A percentile compares a stretch with the other conserved stretches of the same genome.
Conservation (phyloP, 2,888 invertebrate genomes). For the Oligia strigilis region DNA sequence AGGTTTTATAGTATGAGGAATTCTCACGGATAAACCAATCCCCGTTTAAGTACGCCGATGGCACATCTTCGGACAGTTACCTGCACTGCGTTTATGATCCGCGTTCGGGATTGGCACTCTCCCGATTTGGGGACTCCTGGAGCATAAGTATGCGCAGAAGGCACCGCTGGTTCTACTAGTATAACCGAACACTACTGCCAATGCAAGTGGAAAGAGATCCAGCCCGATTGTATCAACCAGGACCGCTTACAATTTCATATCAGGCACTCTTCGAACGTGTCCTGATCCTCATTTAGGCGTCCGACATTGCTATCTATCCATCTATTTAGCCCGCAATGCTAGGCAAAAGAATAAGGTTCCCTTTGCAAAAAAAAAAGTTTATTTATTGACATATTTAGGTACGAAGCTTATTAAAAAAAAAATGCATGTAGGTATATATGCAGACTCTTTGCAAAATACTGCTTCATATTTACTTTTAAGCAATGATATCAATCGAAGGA, state of each 20-base stretch:
- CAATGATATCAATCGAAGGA: not conserved
- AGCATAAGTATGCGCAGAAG: not conserved
- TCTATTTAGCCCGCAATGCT: not conserved
- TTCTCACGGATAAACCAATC: not conserved
- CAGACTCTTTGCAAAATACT: constrained; percentile 5
- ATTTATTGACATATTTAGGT: not conserved
- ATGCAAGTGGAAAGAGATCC: not conserved
- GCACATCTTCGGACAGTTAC: not conserved
- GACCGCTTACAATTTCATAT: not conserved
- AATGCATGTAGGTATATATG: not conserved
- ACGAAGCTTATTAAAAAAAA: not conserved
- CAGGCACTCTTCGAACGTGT: not conserved
- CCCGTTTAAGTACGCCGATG: not conserved
- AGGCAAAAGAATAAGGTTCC: not conserved
- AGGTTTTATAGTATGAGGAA: not conserved
- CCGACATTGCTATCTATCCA: not conserved
- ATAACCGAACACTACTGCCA: not conserved
- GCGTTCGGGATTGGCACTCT: not conserved
- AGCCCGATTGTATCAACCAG: not conserved
- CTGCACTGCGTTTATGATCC: not conserved
- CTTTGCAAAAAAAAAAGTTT: not conserved
- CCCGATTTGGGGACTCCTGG: not conserved
- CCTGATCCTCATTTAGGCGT: not conserved
- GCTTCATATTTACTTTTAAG: not conserved
- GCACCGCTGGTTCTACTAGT: no score